phyloP scores from a whole-genome alignment of 2,113 vertebrate genomes.

The Galbula dea region DNA sequence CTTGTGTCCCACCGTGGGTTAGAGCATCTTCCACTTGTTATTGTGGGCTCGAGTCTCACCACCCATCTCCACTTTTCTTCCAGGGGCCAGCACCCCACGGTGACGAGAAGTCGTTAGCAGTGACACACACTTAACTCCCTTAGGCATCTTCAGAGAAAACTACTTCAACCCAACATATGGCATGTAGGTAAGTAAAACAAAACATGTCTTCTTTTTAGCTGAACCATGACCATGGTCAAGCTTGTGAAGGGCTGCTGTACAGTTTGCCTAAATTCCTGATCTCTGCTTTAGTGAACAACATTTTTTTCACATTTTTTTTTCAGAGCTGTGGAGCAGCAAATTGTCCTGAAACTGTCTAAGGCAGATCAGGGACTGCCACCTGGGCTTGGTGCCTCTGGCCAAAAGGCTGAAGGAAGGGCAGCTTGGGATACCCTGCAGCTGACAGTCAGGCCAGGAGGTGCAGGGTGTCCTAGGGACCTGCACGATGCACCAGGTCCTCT shows the following conservation, averaged over 20 bases:
- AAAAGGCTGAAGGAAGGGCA: accelerated
- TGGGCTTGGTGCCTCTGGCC: accelerated
- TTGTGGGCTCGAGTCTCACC: no score
- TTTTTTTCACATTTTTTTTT: not conserved
- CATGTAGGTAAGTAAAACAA: not conserved
- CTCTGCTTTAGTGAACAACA: not conserved
- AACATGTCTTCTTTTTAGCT: accelerated
- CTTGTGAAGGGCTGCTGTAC: accelerated
- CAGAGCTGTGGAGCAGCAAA: not conserved
- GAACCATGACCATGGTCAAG: accelerated
- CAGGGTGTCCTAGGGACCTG: not conserved
- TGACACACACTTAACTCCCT: accelerated
- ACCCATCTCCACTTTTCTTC: no score
- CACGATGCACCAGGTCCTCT: not conserved
- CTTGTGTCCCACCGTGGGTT: no score
- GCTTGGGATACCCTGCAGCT: accelerated
- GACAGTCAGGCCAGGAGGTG: not conserved
- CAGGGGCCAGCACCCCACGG: no score
- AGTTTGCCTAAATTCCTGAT: accelerated
- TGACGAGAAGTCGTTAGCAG: no score
- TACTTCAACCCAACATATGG: not conserved
- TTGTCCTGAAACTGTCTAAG: accelerated
- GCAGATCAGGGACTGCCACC: accelerated
- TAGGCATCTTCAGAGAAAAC: not conserved
- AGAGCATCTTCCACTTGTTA: no score